A percentile compares a stretch with the other conserved stretches of the same genome.
Conservation (phyloP, 2,113 vertebrate genomes). For the Sporophila hypoxantha region DNA sequence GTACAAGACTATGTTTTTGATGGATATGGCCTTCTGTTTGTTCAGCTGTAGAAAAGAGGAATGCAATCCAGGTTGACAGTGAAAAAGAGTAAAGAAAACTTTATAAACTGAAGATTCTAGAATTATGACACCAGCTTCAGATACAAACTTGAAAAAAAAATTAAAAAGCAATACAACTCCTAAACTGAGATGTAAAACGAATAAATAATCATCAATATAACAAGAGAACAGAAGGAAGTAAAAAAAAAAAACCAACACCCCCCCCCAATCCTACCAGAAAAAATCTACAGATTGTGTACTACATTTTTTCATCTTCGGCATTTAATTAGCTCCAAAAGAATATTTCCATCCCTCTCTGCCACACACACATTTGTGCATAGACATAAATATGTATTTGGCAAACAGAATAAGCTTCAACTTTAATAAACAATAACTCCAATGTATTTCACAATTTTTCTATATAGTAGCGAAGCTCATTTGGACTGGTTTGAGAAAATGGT, state of each 20-base stretch:
- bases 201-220: conserved; percentile 4
- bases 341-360: conserved; percentile 13
- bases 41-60: conserved; percentile 30
- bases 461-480: not conserved
- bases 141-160: not conserved
- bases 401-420: not conserved
- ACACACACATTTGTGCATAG: not conserved
- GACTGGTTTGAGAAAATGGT: not conserved
- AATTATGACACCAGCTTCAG: not conserved
- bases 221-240: not conserved
- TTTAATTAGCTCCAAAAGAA: conserved; percentile 19
- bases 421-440: not conserved
- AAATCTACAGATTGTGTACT: conserved; percentile 3
- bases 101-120: not conserved
- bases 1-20: conserved; percentile 6
- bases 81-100: not conserved
- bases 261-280: not conserved
- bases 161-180: not conserved
- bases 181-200: not conserved
- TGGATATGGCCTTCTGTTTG: conserved; percentile 43
- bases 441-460: not conserved
- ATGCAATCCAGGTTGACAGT: not conserved
- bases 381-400: not conserved
- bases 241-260: not conserved
- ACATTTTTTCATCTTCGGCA: not conserved